Evolutionary conservation across 2,888 invertebrate genomes (phyloP).

Genomic region (Dolichomitus sp.): DNA sequence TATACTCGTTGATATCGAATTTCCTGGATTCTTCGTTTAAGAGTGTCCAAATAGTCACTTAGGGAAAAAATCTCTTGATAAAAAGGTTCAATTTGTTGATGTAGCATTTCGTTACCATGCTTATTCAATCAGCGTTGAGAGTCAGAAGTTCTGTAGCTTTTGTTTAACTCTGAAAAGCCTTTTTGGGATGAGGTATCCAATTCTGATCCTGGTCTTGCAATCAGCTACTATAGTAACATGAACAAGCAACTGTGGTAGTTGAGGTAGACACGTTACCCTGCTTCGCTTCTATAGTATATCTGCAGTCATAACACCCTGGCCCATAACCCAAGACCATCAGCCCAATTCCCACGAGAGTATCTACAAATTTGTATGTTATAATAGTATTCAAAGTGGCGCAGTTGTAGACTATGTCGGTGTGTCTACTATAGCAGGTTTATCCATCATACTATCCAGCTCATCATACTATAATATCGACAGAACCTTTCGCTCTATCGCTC

Average conservation of each 20-base stretch:
- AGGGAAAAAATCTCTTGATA: background rate
- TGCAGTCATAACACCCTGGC: conserved; percentile 8
- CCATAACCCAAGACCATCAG: conserved; percentile 37
- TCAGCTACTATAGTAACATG: no score
- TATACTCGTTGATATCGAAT: background rate
- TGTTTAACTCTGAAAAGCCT: background rate
- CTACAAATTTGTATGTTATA: conserved; percentile 30
- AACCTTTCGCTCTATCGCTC: conserved; percentile 11
- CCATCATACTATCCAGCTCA: conserved; percentile 6
- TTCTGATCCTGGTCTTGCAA: no score
- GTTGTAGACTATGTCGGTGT: conserved; percentile 4
- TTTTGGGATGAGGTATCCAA: background rate
- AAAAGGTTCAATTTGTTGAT: background rate
- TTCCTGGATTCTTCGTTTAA: background rate
- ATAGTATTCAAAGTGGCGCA: conserved; percentile 12
- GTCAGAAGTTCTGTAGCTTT: background rate
- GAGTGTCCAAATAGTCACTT: background rate
- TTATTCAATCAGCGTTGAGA: background rate
- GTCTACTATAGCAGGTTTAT: background rate
- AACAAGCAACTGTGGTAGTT: background rate
- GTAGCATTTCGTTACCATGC: background rate
- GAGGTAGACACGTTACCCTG: background rate
- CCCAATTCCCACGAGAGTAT: conserved; percentile 52
- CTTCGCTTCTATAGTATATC: background rate
- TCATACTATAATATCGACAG: conserved; percentile 27